phyloP scores from a whole-genome alignment of 2,888 invertebrate species.

The Caradrina clavipalpis region DNA sequence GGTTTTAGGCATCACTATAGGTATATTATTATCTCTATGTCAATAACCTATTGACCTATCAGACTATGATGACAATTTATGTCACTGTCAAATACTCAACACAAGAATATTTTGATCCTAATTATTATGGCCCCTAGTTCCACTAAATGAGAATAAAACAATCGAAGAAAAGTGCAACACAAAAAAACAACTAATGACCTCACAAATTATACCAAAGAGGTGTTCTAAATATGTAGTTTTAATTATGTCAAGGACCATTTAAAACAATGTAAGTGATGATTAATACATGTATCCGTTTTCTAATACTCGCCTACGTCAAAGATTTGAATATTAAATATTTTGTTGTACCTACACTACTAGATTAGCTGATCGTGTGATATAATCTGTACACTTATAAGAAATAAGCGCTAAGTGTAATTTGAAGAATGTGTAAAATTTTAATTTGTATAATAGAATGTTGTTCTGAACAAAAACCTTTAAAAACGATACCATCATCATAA shows the following conservation, averaged over 20 bases:
- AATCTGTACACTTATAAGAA: conserved; percentile 4
- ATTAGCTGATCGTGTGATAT: conserved; percentile 12
- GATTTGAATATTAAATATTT: conserved; percentile 62
- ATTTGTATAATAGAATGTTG: too few relatives aligned
- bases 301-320: conserved; percentile 69
- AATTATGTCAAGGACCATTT: conserved; percentile 79
- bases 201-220: conserved; percentile 1
- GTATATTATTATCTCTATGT: too few relatives aligned
- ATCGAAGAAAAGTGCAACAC: neutral
- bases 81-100: too few relatives aligned
- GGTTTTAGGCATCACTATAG: too few relatives aligned
- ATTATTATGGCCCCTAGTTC: neutral
- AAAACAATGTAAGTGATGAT: conserved; percentile 76
- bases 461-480: too few relatives aligned
- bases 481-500: too few relatives aligned
- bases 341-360: conserved; percentile 43
- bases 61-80: too few relatives aligned
- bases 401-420: neutral
- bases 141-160: neutral
- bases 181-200: neutral
- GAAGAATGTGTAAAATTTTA: neutral
- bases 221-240: conserved; percentile 27
- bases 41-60: too few relatives aligned
- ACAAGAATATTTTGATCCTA: too few relatives aligned
- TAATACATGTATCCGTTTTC: conserved; percentile 71